Base-by-base conservation (phyloP, 2,888 invertebrate species). In the Heteromurus nitidus region DNA sequence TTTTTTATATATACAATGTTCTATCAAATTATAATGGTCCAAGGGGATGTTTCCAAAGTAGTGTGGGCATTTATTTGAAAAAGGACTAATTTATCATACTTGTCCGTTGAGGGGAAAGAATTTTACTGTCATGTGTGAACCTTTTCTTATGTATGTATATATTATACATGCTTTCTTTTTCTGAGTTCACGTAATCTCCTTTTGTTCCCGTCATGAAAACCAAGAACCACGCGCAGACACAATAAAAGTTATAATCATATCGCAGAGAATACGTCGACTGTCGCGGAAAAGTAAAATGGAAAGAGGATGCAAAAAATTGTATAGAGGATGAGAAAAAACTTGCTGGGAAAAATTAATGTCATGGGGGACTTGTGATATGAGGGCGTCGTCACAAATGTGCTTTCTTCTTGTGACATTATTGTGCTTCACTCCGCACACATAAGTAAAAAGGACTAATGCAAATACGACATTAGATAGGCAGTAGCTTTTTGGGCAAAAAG, bases 331-430 rank as follows among this genome's bases (percentile, higher is more conserved):
- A 64, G 3, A 22, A 1, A 65, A 65, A 44, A 2, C 44, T 26
- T 65, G 42, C 24, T 65, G 20, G 22, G n/a, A n/a, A 65, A 65
- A 65, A 44, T 65, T 65, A 24, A 65, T 65, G 65, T 65, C 65
- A 44, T 65, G 9, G 20, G 65, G 65, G 44, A 44, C 65, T 24
- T 42, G 42, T 42, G 65, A 65, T 20, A n/a, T 50, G 36, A 9
- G 50, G 50, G n/a, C 20, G 50, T n/a, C 20, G 50, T 50, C 50
- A 44, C 16, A 44, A n/a, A 2, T n/a, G n/a, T 44, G 44, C 44
- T 44, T 44, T 44, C 44, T 44, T n/a, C 44, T 44, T n/a, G 2
- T n/a, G 9, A 44, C 13, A 44, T 44, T 44, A 44, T 44, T 44
- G 44, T 44, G n/a, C n/a, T n/a, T n/a, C n/a, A n/a, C n/a, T n/a